A percentile compares a stretch with the other conserved stretches of the same genome.
These are phyloP conservation scores for Sarcophaga subvicina DNA, from an alignment of 2,888 invertebrate species.

Conservation along the genomic window DNA sequence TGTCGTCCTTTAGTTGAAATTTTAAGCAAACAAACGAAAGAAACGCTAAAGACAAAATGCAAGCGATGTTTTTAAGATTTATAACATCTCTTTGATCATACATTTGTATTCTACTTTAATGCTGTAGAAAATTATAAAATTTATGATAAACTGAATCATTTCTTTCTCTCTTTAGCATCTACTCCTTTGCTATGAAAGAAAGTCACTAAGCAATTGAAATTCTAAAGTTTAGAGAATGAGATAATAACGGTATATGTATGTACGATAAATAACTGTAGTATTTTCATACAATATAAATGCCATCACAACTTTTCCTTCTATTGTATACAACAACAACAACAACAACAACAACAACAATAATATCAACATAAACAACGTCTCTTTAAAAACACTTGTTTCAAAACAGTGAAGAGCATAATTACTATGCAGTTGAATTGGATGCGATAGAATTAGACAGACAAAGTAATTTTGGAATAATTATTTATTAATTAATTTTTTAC, in stretches of 20 bases:
- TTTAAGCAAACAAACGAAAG: not conserved
- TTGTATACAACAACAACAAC: slow-evolving; percentile 4
- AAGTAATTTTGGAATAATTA: no score
- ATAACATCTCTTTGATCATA: slow-evolving; percentile 13
- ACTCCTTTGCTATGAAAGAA: not conserved
- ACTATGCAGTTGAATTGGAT: no score
- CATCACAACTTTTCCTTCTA: no score
- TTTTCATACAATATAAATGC: slow-evolving; percentile 32
- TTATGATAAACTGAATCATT: slow-evolving; percentile 52
- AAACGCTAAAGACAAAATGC: slow-evolving; percentile 4
- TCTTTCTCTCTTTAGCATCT: slow-evolving; percentile 1
- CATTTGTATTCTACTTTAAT: slow-evolving; percentile 45
- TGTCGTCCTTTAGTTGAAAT: slow-evolving; percentile 1
- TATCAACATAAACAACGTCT: not conserved
- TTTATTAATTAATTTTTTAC: no score
- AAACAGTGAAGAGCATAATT: slow-evolving; percentile 37
- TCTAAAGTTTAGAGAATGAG: slow-evolving; percentile 48
- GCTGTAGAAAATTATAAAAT: slow-evolving; percentile 44
- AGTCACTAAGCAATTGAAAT: slow-evolving; percentile 25
- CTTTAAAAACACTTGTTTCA: slow-evolving; percentile 5
- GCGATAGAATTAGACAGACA: no score
- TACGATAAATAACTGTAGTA: slow-evolving; percentile 54
- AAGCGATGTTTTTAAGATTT: no score
- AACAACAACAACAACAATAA: slow-evolving; percentile 1
- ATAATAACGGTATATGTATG: slow-evolving; percentile 49